Evolutionary conservation across 2,113 vertebrate species (phyloP), one percentile per base, ranked within the genome.

Genomic region (Tapirus terrestris): DNA sequence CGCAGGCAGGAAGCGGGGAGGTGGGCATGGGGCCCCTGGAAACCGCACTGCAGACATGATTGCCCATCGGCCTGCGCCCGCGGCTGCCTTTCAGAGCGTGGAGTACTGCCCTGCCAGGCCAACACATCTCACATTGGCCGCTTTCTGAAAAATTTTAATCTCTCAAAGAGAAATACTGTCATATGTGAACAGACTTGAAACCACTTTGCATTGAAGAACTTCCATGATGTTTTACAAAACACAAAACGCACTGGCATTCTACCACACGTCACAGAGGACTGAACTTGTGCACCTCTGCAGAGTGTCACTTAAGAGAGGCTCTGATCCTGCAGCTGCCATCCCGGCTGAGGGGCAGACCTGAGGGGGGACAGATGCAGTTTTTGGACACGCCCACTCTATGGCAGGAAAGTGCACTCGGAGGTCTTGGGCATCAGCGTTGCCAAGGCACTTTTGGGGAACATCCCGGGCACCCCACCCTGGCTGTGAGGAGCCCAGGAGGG

Each of bases 381-480:
- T 20, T 2, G n/a, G 39, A 3, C 45, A 17, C 11, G 20, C 29
- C 33, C n/a, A 18, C 10, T 18, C 63, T 98, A 99, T 13, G 99
- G 99, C 98, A 99, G 98, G 98, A 99, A 99, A 20, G 98, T 76
- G 96, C 99, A 98, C 89, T 99, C 98, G 0, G 98, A 95, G 70
- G 98, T 84, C 98, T 98, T 99, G 95, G 98, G 98, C 95, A 98
- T 72, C 73, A 94, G 79, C 87, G 98, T 96, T 8, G 98, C 94
- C 93, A 98, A 95, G n/a, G 96, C 91, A 94, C 99, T 99, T 98
- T 99, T 99, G 43, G 98, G 98, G 56, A 99, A 98, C 13, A 95
- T 91, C 6, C 23, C 31, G 0, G 99, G 98, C 70, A 94, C 94
- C 61, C 98, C 96, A 27, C 99, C 98, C 58, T 99, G 99, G 36